Base-by-base conservation (phyloP, 1,140 invertebrate genomes). In the Tetraneura akinire region DNA sequence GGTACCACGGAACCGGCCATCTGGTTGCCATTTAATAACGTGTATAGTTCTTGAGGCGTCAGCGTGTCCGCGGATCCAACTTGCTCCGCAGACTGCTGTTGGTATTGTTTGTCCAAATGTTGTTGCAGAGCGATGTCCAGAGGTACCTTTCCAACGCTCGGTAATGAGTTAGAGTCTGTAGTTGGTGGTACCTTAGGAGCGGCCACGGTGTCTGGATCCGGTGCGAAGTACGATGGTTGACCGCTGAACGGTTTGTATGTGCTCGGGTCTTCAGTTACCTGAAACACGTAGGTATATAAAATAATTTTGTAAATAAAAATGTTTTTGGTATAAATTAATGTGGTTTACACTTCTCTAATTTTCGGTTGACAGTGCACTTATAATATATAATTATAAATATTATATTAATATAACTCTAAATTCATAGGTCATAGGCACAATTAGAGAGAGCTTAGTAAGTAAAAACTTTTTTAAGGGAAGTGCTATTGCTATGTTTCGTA, bases 11-110 rank as follows among this genome's bases (percentile, higher is more conserved):
- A 62, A 6, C 62, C 42, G 8, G 45, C 45, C 11, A 37, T 37
- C 8, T 42, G 85, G 0, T 88, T 86, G 70, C 86, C 86, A 80
- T 88, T 87, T 10, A 90, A 82, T 3, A 90, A 83, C 37, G 87
- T 86, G 81, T 89, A 89, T 3, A 90, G 82, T 81, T 91, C 88
- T 26, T 87, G 86, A 4, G 88, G 85, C 21, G 88, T 87, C 18
- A 90, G 81, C 81, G 82, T 80, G 82, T 84, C 82, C 84, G 83
- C 80, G 83, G 81, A 42, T 8, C 37, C 81, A 26, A 82, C 82
- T 1, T 81, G 74, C 16, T 83, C 74, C n/a, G 32, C 53, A 21
- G 71, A 53, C 13, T 51, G 4, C 11, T 74, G 71, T 29, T 62
- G 37, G 5, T 62, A 37, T 47, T 78, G 74, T 0, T 62, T 78